phyloP scores from a whole-genome alignment of 2,888 invertebrate genomes.

The Meganola albula region DNA sequence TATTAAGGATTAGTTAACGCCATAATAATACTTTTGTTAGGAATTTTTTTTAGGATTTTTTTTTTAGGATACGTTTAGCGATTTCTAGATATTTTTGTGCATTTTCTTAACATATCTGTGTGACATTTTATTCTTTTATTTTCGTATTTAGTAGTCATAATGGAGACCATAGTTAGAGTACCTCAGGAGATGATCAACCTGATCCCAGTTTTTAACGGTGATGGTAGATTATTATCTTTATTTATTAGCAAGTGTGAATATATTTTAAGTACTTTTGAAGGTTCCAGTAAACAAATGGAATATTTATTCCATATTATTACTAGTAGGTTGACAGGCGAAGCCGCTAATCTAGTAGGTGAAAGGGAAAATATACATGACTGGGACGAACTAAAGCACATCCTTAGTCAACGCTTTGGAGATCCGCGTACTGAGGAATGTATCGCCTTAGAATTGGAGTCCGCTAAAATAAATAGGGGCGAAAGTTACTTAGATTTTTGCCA shows the following conservation, averaged over 20 bases:
- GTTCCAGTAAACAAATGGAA: not conserved
- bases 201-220: not conserved
- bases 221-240: not conserved
- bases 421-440: not conserved
- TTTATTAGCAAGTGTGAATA: slow-evolving; percentile 1
- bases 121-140: no score
- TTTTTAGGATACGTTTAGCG: no score
- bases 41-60: no score
- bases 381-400: not conserved
- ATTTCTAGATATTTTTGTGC: no score
- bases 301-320: not conserved
- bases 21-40: no score
- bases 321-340: slow-evolving; percentile 2
- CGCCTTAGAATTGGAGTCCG: not conserved
- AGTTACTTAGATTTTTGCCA: not conserved
- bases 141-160: no score
- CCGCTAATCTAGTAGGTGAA: slow-evolving; percentile 1
- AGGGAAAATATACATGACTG: not conserved
- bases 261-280: not conserved
- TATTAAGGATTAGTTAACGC: no score
- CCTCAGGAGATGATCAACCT: not conserved
- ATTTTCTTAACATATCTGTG: no score
- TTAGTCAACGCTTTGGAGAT: slow-evolving; percentile 1
- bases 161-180: not conserved
- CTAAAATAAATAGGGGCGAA: slow-evolving; percentile 3